Percentiles rank a stretch among this genome's conserved stretches.
phyloP scores from a whole-genome alignment of 2,888 invertebrate species.

The Nasonovia ribisnigri region DNA sequence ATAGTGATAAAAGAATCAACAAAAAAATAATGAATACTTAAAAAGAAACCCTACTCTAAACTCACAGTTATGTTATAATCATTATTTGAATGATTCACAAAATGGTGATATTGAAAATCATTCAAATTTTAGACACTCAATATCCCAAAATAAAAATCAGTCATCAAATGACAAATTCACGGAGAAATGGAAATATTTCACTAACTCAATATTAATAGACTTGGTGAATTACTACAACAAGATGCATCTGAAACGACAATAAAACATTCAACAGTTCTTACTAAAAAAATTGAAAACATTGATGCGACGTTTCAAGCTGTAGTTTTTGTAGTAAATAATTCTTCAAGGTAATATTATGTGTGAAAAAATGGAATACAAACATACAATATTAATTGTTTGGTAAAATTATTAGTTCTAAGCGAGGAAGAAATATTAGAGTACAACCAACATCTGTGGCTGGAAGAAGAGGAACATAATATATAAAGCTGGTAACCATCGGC shows the following conservation, averaged over 20 bases:
- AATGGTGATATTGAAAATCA: too few relatives aligned
- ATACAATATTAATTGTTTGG: neutral
- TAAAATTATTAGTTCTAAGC: neutral
- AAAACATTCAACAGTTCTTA: neutral
- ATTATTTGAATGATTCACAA: too few relatives aligned
- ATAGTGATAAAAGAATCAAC: too few relatives aligned
- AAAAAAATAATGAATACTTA: too few relatives aligned
- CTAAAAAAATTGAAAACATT: neutral
- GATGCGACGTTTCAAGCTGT: neutral
- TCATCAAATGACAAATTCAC: neutral
- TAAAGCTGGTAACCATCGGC: neutral
- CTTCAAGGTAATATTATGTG: neutral
- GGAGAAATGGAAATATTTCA: neutral
- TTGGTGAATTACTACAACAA: too few relatives aligned
- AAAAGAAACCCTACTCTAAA: too few relatives aligned
- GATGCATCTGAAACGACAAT: neutral
- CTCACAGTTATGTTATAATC: too few relatives aligned
- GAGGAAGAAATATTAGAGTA: neutral
- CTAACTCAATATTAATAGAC: neutral
- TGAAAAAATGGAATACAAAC: neutral
- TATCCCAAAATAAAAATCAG: neutral
- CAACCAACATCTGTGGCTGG: constrained; percentile 6
- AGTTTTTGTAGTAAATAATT: neutral
- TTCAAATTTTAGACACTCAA: neutral
- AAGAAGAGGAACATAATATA: neutral